Evolutionary conservation across 2,888 invertebrate species (phyloP), one percentile per base, ranked within the genome.

Genomic region (Eugnorisma glareosa): DNA sequence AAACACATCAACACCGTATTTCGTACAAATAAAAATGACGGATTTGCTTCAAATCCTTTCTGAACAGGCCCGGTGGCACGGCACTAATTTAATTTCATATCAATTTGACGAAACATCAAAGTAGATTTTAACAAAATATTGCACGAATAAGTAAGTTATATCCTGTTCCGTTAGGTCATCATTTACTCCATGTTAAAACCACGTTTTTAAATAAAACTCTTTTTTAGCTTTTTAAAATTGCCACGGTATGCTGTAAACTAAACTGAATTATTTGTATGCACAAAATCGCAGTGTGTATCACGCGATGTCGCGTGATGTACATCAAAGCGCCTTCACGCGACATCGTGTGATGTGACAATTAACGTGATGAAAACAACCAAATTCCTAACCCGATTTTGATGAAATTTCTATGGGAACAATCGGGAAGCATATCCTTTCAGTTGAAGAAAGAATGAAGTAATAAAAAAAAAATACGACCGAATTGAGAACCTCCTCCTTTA

Each of bases 1-100:
- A 89, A 89, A 90, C 75, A 87, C 87, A 84, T 89, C 88, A 78
- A 67, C 86, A 70, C 64, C 59, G 67, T 79, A 79, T 86, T 81
- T 82, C 72, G 74, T 78, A 80, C 74, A 78, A 84, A 89, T 86
- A 87, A 89, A 89, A 70, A 84, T 67, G 15, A 70, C 45, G 15
- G 75, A 70, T 57, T 82, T 71, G 75, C 81, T 84, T 81, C 71
- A 76, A 85, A 77, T 76, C 63, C 40, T 79, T 72, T 68, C 18
- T 77, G 71, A 67, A 73, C 76, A 75, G 8, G 48, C 61, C 69
- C 79, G 69, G 28, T 61, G 78, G 72, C 31, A 61, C 31, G 73
- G 67, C 48, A 81, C 45, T 84, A 85, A 88, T 84, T 84, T 79
- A 76, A 87, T 87, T 86, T 76, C 70, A 63, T 71, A 48, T 51